Base-by-base conservation (phyloP, 2,797 vertebrate species). In the Remorina albescens region DNA sequence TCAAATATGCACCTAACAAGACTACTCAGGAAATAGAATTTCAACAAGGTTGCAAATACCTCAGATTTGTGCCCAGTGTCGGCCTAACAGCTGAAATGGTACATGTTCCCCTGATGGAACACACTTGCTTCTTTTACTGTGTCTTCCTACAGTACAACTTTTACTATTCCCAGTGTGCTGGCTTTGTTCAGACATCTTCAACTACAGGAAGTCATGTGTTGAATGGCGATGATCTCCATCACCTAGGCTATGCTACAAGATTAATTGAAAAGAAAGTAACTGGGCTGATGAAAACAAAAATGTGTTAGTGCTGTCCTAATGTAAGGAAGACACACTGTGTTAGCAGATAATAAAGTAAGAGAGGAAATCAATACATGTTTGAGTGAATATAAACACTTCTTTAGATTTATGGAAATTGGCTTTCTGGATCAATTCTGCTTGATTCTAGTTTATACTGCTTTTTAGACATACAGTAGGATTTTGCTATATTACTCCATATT, bases 21-120 rank as follows among this genome's bases (percentile, higher is more conserved):
- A 57, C 53, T 9, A 46, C 44, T 81, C 84, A 91, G 87, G 86
- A 91, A 91, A 91, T 89, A 86, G 56, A 83, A 88, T 90, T 89
- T 86, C 69, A 47, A 79, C 60, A 65, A 59, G 71, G 68, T 42
- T 79, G 73, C 69, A 84, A 83, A 84, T 82, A 65, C 56, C 72
- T 61, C 55, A 56, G 30, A 78, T 80, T 76, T 36, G 8, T 54
- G 42, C 53, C 37, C 28, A 21, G 37, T 44, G 71, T 74, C 47
- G 68, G 64, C 44, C 47, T 51, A 37, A 66, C 63, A 60, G 51
- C 62, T 41, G 25, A 73, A 23, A 46, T 50, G 37, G 42, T 54
- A 49, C 39, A 76, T 76, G 67, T 60, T 63, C 54, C 47, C 19
- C 32, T 5, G 16, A 62, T 64, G 53, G 76, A 88, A 77, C 41